These are phyloP conservation scores for Dolichallabes microphthalmus DNA, from an alignment of 2,113 vertebrate species.

Conservation along the genomic window DNA sequence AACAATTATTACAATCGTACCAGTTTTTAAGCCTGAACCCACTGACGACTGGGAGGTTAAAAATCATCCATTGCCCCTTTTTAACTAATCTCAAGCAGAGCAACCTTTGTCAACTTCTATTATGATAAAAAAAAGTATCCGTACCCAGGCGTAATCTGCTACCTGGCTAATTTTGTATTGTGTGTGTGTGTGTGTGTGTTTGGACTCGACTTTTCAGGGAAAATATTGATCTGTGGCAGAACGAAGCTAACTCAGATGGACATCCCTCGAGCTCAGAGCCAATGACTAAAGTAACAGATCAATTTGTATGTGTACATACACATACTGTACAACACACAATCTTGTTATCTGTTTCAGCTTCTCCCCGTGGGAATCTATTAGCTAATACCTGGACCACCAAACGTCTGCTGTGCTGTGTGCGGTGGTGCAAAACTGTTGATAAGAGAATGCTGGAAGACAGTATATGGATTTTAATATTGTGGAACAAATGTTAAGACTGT, in stretches of 20 bases:
- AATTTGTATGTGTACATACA: constrained; percentile 39
- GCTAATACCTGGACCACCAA: neutral
- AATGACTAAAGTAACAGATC: constrained; percentile 57
- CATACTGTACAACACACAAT: constrained; percentile 36
- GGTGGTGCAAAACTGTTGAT: neutral
- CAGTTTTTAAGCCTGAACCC: neutral
- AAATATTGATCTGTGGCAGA: constrained; percentile 50
- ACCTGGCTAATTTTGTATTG: neutral
- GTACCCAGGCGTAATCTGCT: neutral
- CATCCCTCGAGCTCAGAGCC: constrained; percentile 47
- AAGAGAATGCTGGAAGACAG: neutral
- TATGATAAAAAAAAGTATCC: neutral
- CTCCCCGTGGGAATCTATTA: constrained; percentile 1
- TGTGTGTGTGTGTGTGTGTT: constrained; percentile 17
- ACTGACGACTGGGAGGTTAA: neutral
- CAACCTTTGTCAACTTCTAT: constrained; percentile 9
- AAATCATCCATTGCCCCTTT: neutral
- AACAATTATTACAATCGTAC: neutral
- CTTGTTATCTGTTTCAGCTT: neutral
- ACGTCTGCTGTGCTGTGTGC: neutral
- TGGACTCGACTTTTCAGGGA: constrained; percentile 22
- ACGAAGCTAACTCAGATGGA: constrained; percentile 50
- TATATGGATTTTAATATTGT: neutral
- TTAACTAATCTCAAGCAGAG: neutral
- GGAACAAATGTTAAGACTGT: neutral